Evolutionary conservation across 1,140 invertebrate species (phyloP).

Genomic region (Episyrphus balteatus): DNA sequence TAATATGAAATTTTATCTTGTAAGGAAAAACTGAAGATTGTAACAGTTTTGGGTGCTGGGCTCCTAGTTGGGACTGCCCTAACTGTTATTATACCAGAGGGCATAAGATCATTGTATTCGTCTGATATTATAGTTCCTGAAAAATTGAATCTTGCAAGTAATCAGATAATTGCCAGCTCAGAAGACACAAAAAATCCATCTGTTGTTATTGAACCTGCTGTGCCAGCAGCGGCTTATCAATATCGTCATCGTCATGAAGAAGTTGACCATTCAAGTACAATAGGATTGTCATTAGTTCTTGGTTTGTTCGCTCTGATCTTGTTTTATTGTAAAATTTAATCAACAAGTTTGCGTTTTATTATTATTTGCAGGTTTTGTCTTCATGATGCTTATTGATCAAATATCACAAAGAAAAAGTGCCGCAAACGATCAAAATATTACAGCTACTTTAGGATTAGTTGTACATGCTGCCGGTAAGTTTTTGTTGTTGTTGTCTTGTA

Average conservation of each 20-base stretch:
- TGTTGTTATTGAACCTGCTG: constrained; percentile 9
- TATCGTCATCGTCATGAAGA: neutral
- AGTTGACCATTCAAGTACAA: constrained; percentile 46
- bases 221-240: neutral
- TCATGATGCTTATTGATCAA: constrained; percentile 96
- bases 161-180: constrained; percentile 9
- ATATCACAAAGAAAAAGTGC: constrained; percentile 56
- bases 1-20: constrained; percentile 23
- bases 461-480: constrained; percentile 72
- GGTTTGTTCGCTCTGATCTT: constrained; percentile 28
- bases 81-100: constrained; percentile 97
- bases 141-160: constrained; percentile 10
- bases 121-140: too few species aligned
- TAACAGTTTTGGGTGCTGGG: constrained; percentile 92
- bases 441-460: constrained; percentile 89
- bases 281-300: constrained; percentile 51
- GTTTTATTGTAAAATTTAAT: neutral
- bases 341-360: neutral
- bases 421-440: constrained; percentile 60
- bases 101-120: constrained; percentile 70
- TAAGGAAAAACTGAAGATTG: constrained; percentile 85
- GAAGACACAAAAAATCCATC: constrained; percentile 14
- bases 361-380: constrained; percentile 65
- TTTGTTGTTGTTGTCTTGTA: neutral
- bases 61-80: constrained; percentile 95